Conservation (phyloP, 2,113 vertebrate genomes). For the Isichthys henryi region DNA sequence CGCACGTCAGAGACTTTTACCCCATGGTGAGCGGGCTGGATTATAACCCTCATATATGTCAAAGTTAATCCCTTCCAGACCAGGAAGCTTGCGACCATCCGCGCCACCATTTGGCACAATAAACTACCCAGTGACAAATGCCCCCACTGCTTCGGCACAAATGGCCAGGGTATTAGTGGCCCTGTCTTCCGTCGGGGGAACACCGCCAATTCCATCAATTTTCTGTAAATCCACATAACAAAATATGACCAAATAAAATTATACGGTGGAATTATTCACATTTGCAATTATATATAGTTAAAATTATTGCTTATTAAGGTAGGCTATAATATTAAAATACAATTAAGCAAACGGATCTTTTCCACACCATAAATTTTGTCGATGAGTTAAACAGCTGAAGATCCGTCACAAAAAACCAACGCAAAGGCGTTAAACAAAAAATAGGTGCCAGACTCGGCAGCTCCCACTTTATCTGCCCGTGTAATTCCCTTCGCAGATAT, state of each 20-base stretch:
- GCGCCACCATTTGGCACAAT: conserved; percentile 61
- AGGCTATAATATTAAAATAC: background rate
- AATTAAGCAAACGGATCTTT: background rate
- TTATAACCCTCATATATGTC: conserved; percentile 21
- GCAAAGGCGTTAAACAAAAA: conserved; percentile 7
- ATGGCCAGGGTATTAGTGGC: conserved; percentile 36
- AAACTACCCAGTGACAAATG: conserved; percentile 53
- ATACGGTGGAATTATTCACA: background rate
- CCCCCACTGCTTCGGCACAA: conserved; percentile 45
- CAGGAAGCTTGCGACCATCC: background rate
- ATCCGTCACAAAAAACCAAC: background rate
- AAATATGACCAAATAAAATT: background rate
- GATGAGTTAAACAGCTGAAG: conserved; percentile 53
- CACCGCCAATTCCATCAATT: background rate
- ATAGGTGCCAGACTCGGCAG: background rate
- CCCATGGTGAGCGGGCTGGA: conserved; percentile 37
- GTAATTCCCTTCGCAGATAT: background rate
- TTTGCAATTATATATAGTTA: background rate
- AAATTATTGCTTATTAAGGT: background rate
- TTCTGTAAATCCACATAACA: background rate
- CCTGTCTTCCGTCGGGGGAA: background rate
- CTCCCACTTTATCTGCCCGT: too few relatives aligned
- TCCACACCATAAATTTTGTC: conserved; percentile 15
- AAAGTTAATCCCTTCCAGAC: background rate
- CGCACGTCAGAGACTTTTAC: conserved; percentile 26